Evolutionary conservation across 2,113 vertebrate genomes (phyloP), one percentile per base, ranked within the genome.

Genomic region (Mirounga angustirostris): DNA sequence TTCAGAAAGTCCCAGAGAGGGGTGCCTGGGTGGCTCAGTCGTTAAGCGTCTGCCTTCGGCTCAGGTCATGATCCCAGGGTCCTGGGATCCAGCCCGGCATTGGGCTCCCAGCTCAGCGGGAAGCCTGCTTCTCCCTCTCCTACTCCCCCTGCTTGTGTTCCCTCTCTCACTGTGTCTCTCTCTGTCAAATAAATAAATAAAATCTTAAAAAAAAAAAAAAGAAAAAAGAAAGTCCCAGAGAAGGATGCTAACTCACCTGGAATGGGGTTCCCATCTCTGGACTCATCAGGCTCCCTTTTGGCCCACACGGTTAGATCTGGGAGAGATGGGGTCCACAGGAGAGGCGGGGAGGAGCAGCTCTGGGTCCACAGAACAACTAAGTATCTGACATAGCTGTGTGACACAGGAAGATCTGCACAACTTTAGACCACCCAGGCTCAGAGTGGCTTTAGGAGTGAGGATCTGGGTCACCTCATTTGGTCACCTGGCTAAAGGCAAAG

Each of bases 1-100:
- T 88, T 91, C 86, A 96, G 54, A 54, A 81, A 56, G n/a, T 33
- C 78, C 69, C 92, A 85, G 63, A 74, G 89, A 94, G 94, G 33
- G 80, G 40, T 36, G 63, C 52, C 40, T 40, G 40, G 40, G 40
- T 40, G 40, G 40, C 40, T 40, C 40, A 40, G 40, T 40, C 40
- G 40, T 40, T 40, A 4, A 4, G 40, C 40, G 40, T 40, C 40
- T 40, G 40, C 40, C 40, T 40, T 40, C 40, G 40, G 40, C 40
- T 40, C 40, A 40, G 40, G 40, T 40, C 40, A 40, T 40, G 40
- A 40, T 40, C 40, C 40, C 40, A 40, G 40, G 40, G 40, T 40
- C 40, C 40, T 40, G 40, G 40, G 40, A 40, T 40, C 40, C 3
- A 40, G 40, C 40, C 40, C 40, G 40, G 40, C 40, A 40, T 4